A percentile compares a stretch with the other conserved stretches of the same genome.
Conservation (phyloP, 1,140 invertebrate genomes). For the Eciton burchellii region DNA sequence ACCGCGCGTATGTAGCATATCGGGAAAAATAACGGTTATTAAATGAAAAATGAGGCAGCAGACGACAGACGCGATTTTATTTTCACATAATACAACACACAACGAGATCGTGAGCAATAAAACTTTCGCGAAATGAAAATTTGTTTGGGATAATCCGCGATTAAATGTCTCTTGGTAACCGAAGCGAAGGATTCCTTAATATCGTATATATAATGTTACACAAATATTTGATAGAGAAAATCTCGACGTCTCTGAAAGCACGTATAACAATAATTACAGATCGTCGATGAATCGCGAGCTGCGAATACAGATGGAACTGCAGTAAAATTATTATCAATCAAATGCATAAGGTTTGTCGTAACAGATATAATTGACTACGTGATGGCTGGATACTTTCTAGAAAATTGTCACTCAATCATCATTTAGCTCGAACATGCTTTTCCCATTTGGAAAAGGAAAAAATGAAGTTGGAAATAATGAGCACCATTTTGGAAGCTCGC, state of each 20-base stretch:
- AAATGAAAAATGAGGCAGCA: too few species aligned
- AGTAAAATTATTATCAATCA: neutral
- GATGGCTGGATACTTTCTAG: neutral
- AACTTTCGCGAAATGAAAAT: neutral
- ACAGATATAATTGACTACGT: neutral
- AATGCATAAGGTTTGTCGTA: neutral
- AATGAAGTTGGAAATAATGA: neutral
- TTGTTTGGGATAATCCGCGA: neutral
- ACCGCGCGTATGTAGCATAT: conserved; percentile 5
- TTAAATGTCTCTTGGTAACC: neutral
- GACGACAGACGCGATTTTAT: too few species aligned
- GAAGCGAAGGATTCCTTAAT: neutral
- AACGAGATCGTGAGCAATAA: neutral
- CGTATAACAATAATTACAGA: neutral
- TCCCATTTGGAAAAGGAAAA: neutral
- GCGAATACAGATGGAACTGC: neutral
- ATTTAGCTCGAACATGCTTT: neutral
- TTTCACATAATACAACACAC: neutral
- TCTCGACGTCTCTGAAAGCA: neutral
- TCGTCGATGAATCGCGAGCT: neutral
- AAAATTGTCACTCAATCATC: neutral
- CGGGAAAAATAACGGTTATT: too few species aligned
- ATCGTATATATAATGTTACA: neutral
- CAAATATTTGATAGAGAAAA: neutral
- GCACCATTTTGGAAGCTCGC: too few species aligned